These are phyloP conservation scores for Gallinago paraguaiae DNA, from an alignment of 2,113 vertebrate genomes.

Conservation along the genomic window DNA sequence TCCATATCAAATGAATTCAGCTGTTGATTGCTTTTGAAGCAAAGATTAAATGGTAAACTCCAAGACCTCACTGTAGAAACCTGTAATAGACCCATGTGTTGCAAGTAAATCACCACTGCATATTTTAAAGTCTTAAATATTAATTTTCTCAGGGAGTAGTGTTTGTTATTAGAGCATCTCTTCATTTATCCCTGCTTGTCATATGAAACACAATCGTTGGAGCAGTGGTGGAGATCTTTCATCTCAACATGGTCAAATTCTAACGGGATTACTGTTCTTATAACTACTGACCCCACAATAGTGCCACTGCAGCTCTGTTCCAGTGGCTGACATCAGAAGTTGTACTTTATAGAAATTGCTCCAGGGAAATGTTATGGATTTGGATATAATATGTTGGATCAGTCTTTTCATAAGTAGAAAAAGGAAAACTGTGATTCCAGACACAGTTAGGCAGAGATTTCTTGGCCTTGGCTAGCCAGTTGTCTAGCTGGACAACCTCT, in stretches of 20 bases:
- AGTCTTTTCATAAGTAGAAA: neutral
- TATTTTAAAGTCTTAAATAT: neutral
- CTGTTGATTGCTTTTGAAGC: slow-evolving; percentile 1
- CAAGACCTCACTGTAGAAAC: neutral
- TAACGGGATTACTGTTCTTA: fast-evolving
- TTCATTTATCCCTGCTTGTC: neutral
- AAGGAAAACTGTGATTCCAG: neutral
- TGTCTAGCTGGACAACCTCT: neutral
- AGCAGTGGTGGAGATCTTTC: neutral
- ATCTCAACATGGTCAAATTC: neutral
- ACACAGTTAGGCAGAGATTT: neutral
- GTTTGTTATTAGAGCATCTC: neutral
- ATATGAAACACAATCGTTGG: neutral
- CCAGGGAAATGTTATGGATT: neutral
- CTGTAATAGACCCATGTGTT: neutral
- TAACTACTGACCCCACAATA: neutral
- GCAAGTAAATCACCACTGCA: neutral
- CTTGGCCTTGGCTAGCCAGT: neutral
- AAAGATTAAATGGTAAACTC: slow-evolving; percentile 18
- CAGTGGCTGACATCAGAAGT: neutral
- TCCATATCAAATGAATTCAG: slow-evolving; percentile 31
- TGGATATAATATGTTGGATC: neutral
- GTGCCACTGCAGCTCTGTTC: neutral
- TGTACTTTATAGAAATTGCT: neutral
- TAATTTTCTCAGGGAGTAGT: neutral